Conservation (phyloP, 2,113 vertebrate genomes). For the Maccullochella peelii region DNA sequence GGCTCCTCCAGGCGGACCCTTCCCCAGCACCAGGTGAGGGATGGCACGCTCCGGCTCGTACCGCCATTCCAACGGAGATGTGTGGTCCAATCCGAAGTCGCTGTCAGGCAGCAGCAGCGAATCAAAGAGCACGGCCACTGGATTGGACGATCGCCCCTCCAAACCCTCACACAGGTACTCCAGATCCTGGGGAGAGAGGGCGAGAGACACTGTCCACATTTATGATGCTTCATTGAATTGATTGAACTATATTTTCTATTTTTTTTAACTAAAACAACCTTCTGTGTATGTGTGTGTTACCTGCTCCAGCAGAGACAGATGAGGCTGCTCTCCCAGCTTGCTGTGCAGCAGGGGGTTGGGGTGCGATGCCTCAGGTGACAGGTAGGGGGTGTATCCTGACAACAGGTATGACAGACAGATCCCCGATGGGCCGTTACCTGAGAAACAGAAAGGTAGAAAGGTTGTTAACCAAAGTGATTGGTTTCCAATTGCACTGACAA, state of each 20-base stretch:
- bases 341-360: slow-evolving; percentile 83
- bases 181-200: slow-evolving; percentile 76
- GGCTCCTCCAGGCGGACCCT: slow-evolving; percentile 85
- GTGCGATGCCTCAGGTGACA: slow-evolving; percentile 76
- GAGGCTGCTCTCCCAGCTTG: slow-evolving; percentile 80
- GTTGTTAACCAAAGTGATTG: not conserved
- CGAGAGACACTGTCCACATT: not conserved
- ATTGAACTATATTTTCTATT: not conserved
- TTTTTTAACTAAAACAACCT: not conserved
- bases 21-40: slow-evolving; percentile 86
- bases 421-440: slow-evolving; percentile 87
- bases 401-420: slow-evolving; percentile 87
- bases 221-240: not conserved
- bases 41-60: slow-evolving; percentile 78
- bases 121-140: slow-evolving; percentile 87
- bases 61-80: slow-evolving; percentile 82
- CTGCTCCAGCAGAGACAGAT: slow-evolving; percentile 84
- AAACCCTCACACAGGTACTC: slow-evolving; percentile 87
- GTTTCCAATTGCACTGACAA: not conserved
- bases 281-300: slow-evolving; percentile 51
- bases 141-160: slow-evolving; percentile 86
- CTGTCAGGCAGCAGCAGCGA: slow-evolving; percentile 85
- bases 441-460: not conserved
- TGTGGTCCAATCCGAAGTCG: slow-evolving; percentile 82
- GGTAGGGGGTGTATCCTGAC: slow-evolving; percentile 85